Evolutionary conservation across 2,113 vertebrate species (phyloP), one percentile per base, ranked within the genome.

Genomic region (Reinhardtius hippoglossoides): DNA sequence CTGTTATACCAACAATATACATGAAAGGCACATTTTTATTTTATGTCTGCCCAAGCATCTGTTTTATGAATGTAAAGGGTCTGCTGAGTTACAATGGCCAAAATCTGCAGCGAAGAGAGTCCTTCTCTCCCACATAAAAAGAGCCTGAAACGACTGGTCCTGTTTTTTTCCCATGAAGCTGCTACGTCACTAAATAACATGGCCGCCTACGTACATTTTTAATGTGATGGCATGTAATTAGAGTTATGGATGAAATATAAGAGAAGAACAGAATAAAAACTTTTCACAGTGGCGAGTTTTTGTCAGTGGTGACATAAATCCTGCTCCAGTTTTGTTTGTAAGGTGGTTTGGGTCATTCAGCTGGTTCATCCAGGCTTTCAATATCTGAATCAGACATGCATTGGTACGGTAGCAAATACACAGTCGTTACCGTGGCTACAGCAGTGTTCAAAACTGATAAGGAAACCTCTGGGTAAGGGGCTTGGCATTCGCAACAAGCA

Each of bases 1-100:
- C n/a, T 40, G n/a, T 46, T 14, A 69, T 44, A 44, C 16, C 37
- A 58, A 69, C 40, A 58, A 61, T 5, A n/a, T 10, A 21, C 57
- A 54, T 40, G 44, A 60, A 14, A 75, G 15, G 52, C 55, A 26
- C 31, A 50, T 67, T 59, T 31, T 58, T 8, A 66, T 64, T 56
- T 46, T 46, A 24, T 27, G 50, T 64, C 48, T 58, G 68, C 23
- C 16, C 37, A 59, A 63, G 21, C 37, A 44, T 63, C 50, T 54
- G 50, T n/a, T 54, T 54, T 21, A 7, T 54, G 20, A 20, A 54
- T 50, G 46, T 50, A 50, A 15, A 20, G 46, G 50, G 18, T 54
- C 50, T 54, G 18, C 50, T 9, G 20, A 3, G 20, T 24, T 63
- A 23, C 40, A 44, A 31, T 63, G 37, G 18, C 61, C 37, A 23